Evolutionary conservation across 2,797 vertebrate species (phyloP), one percentile per base, ranked within the genome.

Genomic region (Microctenopoma stevenorrisi): DNA sequence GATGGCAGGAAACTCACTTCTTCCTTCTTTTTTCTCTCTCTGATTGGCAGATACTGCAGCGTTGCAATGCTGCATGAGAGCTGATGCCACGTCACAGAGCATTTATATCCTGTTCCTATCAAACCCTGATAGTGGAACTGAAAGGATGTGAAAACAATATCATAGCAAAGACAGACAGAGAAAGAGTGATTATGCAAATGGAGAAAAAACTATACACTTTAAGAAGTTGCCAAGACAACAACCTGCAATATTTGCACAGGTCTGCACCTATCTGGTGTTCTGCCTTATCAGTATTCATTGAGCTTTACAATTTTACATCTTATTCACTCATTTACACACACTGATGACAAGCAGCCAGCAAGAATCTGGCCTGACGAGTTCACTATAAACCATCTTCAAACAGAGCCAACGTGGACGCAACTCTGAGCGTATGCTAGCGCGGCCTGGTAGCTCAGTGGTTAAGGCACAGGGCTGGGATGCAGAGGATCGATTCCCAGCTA

Each of bases 201-300:
- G 22, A 62, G 9, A 46, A 33, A 38, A 13, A 35, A 28, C 12
- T 48, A 28, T 52, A 40, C 14, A 61, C 33, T 47, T 18, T 26
- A 46, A 64, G 40, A 7, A 59, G 59, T 74, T 70, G 26, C 56
- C 64, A 71, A 68, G 68, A 68, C 69, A 81, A 57, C 6, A 58
- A 54, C 42, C 14, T 37, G n/a, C 1, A 10, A 30, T 12, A 8
- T 13, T 8, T 51, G 33, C 2, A 3, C 9, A 22, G 5, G 7
- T 42, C 13, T 14, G 12, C 40, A 35, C 33, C 33, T 35, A 35
- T 9, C 7, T 35, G 33, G 33, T 9, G 33, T 35, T 35, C 33
- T 35, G 9, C 33, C 33, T 35, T 9, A 35, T 35, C 33, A 8
- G 33, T 9, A 35, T 35, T 8, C 7, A 35, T 8, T 8, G 30